Evolutionary conservation across 2,797 vertebrate genomes (phyloP), one percentile per base, ranked within the genome.

Genomic region (Natrix natrix): DNA sequence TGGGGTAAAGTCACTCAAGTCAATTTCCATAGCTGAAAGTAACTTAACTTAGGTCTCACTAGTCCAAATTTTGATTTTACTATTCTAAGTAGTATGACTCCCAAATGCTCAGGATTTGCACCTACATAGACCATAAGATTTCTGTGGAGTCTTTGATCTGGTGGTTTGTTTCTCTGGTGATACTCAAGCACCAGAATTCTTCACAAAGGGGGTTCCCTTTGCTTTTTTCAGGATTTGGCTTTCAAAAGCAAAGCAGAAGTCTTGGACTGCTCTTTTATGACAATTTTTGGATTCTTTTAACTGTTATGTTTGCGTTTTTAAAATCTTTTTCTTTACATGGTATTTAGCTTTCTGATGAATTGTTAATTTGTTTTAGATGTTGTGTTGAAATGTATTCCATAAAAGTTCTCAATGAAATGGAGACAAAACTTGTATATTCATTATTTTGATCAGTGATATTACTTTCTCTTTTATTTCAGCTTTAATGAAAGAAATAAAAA

Each of bases 401-500:
- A 43, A 88, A 60, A 8, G 8, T 59, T 88, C 5, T 89, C 13
- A 89, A 26, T 89, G 59, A 61, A 89, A 89, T 48, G 24, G 88
- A 14, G 57, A 48, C 37, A 1, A 52, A 28, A 13, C 74, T 78
- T 83, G 66, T 87, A 16, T n/a, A 74, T 48, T 83, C 10, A 91
- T 83, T 91, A 74, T 61, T n/a, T 52, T 43, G 12, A 24, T 17
- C 56, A 83, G 5, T 61, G 28, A 61, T 52, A 5, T 89, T 43
- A 78, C 7, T 52, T 16, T 88, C 55, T 63, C 88, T 87, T 88
- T 78, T 95, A 60, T 97, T 93, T 95, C 93, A 96, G 95, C 86
- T 52, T 83, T 69, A 96, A 56, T 92, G 91, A 93, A 95, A 95
- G 97, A 97, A 91, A 98, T 98, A 89, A 93, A 97, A 91, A 97